These are phyloP conservation scores for Drosophila pegasa DNA, from an alignment of 2,888 invertebrate genomes.

Conservation along the genomic window DNA sequence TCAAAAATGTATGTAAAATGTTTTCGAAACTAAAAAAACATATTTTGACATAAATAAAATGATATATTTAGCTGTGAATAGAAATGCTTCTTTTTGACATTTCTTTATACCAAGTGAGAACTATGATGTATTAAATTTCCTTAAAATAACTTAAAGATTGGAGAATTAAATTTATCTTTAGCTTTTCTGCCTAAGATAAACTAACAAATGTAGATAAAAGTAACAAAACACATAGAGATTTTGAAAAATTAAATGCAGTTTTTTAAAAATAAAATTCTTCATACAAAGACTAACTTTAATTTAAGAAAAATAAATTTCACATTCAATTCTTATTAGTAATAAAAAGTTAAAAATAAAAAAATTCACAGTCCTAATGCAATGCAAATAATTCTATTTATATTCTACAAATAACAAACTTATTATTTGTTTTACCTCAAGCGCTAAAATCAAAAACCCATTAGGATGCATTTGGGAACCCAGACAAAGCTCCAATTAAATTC, in stretches of 20 bases:
- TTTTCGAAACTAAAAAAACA: neutral
- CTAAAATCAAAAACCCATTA: constrained; percentile 66
- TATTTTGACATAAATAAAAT: neutral
- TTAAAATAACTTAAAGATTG: no score
- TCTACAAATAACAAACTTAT: neutral
- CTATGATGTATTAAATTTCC: neutral
- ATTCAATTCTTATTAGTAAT: no score
- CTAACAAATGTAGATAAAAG: no score
- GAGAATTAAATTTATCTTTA: no score
- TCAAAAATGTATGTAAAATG: constrained; percentile 14
- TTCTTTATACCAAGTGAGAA: neutral
- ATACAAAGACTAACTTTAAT: no score
- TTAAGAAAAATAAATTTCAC: no score
- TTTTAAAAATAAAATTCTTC: no score
- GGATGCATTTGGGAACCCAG: constrained; percentile 32
- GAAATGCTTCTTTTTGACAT: neutral
- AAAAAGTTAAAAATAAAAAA: no score
- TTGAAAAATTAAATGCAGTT: no score
- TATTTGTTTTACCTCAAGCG: constrained; percentile 7
- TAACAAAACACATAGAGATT: no score
- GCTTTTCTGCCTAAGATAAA: no score
- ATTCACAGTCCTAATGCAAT: neutral
- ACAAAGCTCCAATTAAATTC: constrained; percentile 23
- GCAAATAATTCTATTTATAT: constrained; percentile 4
- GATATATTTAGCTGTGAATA: neutral